Base-by-base conservation (phyloP, 2,888 invertebrate genomes). In the Lasius fuliginosus region DNA sequence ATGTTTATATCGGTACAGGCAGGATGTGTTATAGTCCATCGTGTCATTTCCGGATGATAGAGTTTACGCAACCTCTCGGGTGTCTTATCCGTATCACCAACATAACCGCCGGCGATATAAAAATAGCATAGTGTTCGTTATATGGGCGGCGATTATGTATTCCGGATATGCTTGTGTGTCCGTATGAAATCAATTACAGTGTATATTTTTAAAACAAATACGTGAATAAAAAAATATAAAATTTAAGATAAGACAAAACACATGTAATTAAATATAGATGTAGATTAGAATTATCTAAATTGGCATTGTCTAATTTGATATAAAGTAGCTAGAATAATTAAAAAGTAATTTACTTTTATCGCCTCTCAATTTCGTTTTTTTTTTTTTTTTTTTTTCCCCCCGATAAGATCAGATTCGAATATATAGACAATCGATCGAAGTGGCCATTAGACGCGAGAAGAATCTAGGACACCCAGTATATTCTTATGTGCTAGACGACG, bases 11-110 rank as follows among this genome's bases (percentile, higher is more conserved):
- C 36, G 60, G 58, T 76, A 71, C 49, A 64, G 33, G 58, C 83
- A 15, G 33, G 27, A n/a, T 30, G 75, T 46, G 18, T 67, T 82
- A 23, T 23, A 62, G 12, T 58, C 23, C 73, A 82, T 60, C 56
- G 3, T 67, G 30, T 53, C 58, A 73, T 46, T 88, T 88, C 88
- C 89, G 68, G 87, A 81, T 69, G 76, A 58, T 81, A 89, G 40
- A 27, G 27, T 87, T 88, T 82, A 79, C 64, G 53, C 74, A 87
- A 89, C 67, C 40, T 67, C 30, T 23, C 33, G 30, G 3, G 1
- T 30, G 60, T 71, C 65, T 88, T 88, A 89, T 88, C 86, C 68
- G 23, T 77, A 79, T 87, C 69, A 77, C 56, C 73, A 23, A 42
- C 30, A 30, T 77, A 82, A 82, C 60, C 69, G 27, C 30, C 40